A percentile compares a stretch with the other conserved stretches of the same genome.
These are phyloP conservation scores for Muscidifurax raptorellus DNA, from an alignment of 1,140 invertebrate genomes.

Conservation along the genomic window DNA sequence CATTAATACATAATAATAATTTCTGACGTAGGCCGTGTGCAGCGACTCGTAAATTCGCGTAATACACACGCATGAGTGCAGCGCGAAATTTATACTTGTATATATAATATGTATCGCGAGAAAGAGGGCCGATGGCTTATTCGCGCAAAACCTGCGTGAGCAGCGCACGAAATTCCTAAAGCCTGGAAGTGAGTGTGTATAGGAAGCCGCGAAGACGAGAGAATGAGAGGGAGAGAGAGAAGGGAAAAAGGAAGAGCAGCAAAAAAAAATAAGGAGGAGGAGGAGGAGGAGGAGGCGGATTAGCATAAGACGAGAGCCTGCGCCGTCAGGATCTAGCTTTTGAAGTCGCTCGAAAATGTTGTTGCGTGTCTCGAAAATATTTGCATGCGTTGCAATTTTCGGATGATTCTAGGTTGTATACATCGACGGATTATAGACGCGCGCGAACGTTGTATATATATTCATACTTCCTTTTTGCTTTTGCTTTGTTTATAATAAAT, in stretches of 20 bases:
- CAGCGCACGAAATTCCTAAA: constrained; percentile 47
- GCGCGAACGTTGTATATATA: no score
- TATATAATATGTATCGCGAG: no score
- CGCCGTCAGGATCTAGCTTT: constrained; percentile 34
- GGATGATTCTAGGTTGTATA: constrained; percentile 42
- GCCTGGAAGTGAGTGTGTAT: not conserved
- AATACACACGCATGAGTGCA: not conserved
- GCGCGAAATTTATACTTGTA: constrained; percentile 45
- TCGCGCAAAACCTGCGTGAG: constrained; percentile 41
- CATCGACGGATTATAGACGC: not conserved
- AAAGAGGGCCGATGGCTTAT: constrained; percentile 28
- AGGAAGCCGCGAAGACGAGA: not conserved
- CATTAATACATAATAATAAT: not conserved
- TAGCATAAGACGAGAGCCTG: constrained; percentile 52
- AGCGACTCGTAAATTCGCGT: not conserved
- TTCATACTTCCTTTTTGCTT: not conserved
- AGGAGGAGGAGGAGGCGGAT: constrained; percentile 21
- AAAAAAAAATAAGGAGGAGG: no score
- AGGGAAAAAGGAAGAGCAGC: not conserved
- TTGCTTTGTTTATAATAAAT: no score
- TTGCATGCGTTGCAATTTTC: constrained; percentile 46
- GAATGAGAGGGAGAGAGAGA: not conserved
- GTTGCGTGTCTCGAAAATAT: constrained; percentile 50
- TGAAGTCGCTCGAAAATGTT: constrained; percentile 15
- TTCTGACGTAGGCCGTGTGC: no score